Base-by-base conservation (phyloP, 2,888 invertebrate species). In the Polydrusus tereticollis region DNA sequence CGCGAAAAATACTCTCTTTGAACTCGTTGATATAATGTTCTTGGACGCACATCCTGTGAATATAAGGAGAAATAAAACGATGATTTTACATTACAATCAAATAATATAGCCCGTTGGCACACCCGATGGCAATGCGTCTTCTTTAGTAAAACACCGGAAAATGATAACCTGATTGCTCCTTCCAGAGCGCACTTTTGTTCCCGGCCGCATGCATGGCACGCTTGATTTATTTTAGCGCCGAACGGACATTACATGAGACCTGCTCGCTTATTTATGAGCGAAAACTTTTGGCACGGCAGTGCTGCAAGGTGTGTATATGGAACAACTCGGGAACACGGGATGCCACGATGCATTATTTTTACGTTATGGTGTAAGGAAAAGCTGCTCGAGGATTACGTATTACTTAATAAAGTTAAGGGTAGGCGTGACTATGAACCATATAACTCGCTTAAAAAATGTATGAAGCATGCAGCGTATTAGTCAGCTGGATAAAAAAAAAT, bases 81-180 rank as follows among this genome's bases (percentile, higher is more conserved):
- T n/a, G 5, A 45, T 18, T 50, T 50, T 29, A 47, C 63, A 63
- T 63, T 50, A 47, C 21, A 63, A 63, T 63, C 45, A 63, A 63
- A 63, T 63, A 63, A 63, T 50, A 55, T 45, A 70, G 45, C 50
- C 58, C 12, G 78, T 65, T 73, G 72, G 72, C 68, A 60, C 64
- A 59, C 47, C 74, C 75, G 74, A 73, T 71, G 76, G 77, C 79
- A 77, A 80, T 82, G 80, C 78, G 80, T 82, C 82, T 82, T 80
- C 81, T 80, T 82, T 82, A 82, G 80, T 77, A 82, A 82, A 83
- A 82, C 81, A 82, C 82, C 83, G 83, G 82, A 83, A 83, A 82
- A 83, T 82, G 82, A 82, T 82, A 83, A 82, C 82, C 82, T 82
- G 82, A 82, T 83, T 82, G 83, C 82, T 82, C 78, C 79, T 80